Evolutionary conservation across 2,888 invertebrate genomes (phyloP), one percentile per base, ranked within the genome.

Genomic region (Oligia fasciuncula): DNA sequence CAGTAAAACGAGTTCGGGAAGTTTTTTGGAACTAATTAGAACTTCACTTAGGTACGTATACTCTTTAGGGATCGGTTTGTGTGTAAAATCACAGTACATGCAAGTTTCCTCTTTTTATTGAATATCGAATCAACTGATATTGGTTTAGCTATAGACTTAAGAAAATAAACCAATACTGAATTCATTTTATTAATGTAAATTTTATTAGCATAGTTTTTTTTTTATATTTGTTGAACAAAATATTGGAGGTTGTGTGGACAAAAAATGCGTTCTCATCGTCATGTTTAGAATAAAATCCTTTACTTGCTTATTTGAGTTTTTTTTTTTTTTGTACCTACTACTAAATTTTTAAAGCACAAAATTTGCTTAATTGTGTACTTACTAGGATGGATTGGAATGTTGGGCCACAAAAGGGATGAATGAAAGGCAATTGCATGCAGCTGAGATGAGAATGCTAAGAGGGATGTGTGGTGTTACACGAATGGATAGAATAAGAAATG

Each of bases 1-100:
- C 49, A 11, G 40, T 57, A 23, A 68, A 67, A 67, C 60, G 23
- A 29, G 19, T 63, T 84, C 11, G 6, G 23, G 1, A 63, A 63
- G 35, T 63, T 14, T 71, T 29, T 49, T 69, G 51, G 57, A 84
- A 81, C 68, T 69, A 72, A 80, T 73, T 80, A 84, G 60, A 72
- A 72, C 67, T 67, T 29, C 4, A 23, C 43, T 60, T 14, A n/a
- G n/a, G n/a, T n/a, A 46, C 8, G 14, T 54, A n/a, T 17, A 67
- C 19, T 35, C 68, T 60, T 19, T 49, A n/a, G 49, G 51, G 75
- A 60, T 11, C 14, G 54, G 40, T 76, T 77, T 70, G 43, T 70
- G 9, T n/a, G 13, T 23, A 46, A 23, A 60, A 46, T 69, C 35
- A 13, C 1, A 23, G 13, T 35, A 40, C 0, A 43, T 17, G 17